Evolutionary conservation across 1,140 invertebrate genomes (phyloP), one percentile per base, ranked within the genome.

Genomic region (Aphelenchoides besseyi): DNA sequence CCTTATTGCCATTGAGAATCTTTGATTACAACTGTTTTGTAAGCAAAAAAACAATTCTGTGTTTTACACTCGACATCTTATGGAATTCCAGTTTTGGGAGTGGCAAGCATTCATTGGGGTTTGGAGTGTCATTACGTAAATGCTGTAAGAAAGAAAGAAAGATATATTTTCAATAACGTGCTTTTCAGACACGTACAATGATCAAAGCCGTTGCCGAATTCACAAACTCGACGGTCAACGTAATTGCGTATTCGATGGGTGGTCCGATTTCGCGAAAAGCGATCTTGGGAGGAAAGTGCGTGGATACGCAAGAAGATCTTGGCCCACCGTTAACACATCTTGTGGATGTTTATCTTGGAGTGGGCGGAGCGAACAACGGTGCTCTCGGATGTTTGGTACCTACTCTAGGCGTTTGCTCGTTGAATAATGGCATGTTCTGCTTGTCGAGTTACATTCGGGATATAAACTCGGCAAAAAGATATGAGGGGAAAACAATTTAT

Each of bases 201-300:
- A 75, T 76, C 28, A 18, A 53, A 52, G 74, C 74, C 18, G 74
- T 76, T 12, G 23, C 36, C n/a, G 35, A 76, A 55, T 76, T 55
- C 48, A 76, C 74, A 0, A 59, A 68, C 37, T 72, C 61, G 28
- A 29, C 29, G 12, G 69, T 76, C 3, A 68, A 76, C 52, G 68
- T 76, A 16, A 53, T 76, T 2, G 74, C 69, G n/a, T 76, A 72
- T 37, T 75, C 73, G 0, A 59, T 76, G 57, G 74, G 74, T 9
- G 29, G 26, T 30, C 26, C 74, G 12, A 70, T 76, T 29, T 36
- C 69, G 3, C 23, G 74, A 68, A 76, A 76, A 68, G 74, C 74
- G 0, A 76, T 76, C 29, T 48, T 75, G 5, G 73, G 74, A 12
- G 74, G 74, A 26, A 30, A 28, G n/a, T 76, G 74, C 29, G 74